A percentile compares a stretch with the other conserved stretches of the same genome.
Conservation (phyloP, 2,113 vertebrate species). For the Hystrix brachyura region DNA sequence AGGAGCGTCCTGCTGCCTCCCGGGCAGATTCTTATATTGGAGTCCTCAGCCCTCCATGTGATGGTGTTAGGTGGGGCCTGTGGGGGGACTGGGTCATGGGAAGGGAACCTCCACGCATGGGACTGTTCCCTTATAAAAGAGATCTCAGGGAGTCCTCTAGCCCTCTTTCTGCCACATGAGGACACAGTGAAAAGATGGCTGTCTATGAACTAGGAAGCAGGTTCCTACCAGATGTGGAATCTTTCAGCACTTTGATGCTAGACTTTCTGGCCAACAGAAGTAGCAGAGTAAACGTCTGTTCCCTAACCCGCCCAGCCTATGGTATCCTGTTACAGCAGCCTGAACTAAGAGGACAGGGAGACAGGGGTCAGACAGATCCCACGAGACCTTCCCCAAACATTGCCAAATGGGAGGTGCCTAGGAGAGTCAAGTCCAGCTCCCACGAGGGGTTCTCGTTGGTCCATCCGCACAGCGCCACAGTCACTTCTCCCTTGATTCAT, state of each 20-base stretch:
- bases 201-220: background rate
- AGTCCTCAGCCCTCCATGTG: background rate
- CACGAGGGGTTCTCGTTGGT: background rate
- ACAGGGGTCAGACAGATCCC: background rate
- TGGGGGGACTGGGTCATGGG: background rate
- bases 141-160: background rate
- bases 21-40: background rate
- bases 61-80: background rate
- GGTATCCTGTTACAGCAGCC: background rate
- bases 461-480: too few relatives aligned
- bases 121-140: background rate
- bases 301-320: background rate
- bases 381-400: background rate
- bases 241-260: background rate
- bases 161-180: background rate
- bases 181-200: background rate
- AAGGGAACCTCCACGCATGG: background rate
- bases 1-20: background rate
- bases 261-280: background rate
- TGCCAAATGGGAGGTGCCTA: background rate
- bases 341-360: background rate
- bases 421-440: background rate
- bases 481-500: background rate
- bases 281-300: background rate
- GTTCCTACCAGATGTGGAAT: background rate